Evolutionary conservation across 1,140 invertebrate genomes (phyloP).

Genomic region (Zaprionus davidi): DNA sequence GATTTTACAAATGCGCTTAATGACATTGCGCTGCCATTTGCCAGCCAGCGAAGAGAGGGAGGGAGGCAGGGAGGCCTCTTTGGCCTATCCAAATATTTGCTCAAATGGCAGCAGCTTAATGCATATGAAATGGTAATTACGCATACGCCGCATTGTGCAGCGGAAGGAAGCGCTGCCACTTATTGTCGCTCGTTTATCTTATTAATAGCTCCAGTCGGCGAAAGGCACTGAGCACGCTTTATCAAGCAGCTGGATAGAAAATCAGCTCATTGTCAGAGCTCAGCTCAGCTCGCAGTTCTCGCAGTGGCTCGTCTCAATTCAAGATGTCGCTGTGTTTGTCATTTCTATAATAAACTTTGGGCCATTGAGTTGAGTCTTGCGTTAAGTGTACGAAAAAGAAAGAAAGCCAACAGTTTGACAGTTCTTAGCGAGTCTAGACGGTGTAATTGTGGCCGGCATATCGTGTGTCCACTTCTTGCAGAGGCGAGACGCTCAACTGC

Average conservation of each 20-base stretch:
- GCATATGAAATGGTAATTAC: conserved; percentile 82
- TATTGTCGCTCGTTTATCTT: conserved; percentile 80
- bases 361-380: conserved; percentile 43
- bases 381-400: conserved; percentile 26
- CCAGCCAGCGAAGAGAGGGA: conserved; percentile 7
- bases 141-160: conserved; percentile 75
- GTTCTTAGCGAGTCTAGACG: conserved; percentile 64
- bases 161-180: conserved; percentile 62
- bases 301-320: conserved; percentile 32
- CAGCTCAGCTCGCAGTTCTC: not conserved
- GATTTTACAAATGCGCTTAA: conserved; percentile 82
- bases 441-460: conserved; percentile 65
- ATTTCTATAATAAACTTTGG: conserved; percentile 72
- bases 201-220: conserved; percentile 60
- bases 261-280: conserved; percentile 33
- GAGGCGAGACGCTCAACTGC: not conserved
- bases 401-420: conserved; percentile 59
- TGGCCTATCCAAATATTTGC: conserved; percentile 45
- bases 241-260: conserved; percentile 58
- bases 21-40: conserved; percentile 65
- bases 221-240: conserved; percentile 43
- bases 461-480: conserved; percentile 31
- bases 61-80: not conserved
- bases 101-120: conserved; percentile 71
- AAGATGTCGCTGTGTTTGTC: conserved; percentile 64